phyloP scores from a whole-genome alignment of 1,140 invertebrate genomes.

The Papilio xuthus region DNA sequence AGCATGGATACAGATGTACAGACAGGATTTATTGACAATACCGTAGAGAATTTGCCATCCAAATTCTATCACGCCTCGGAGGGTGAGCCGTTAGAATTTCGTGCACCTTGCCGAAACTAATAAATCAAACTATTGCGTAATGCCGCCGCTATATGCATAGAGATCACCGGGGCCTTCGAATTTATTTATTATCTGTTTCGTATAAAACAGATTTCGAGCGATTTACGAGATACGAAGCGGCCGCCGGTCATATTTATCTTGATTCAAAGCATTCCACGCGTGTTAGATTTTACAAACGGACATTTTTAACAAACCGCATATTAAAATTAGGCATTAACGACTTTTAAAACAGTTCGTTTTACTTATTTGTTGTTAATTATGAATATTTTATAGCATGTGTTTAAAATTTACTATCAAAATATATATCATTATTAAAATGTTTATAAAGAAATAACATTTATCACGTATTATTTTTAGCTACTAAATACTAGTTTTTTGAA shows the following conservation, averaged over 20 bases:
- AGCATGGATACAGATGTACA: neutral
- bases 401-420: neutral
- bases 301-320: slow-evolving; percentile 25
- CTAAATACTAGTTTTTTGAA: neutral
- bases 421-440: slow-evolving; percentile 29
- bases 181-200: slow-evolving; percentile 65
- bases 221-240: slow-evolving; percentile 55
- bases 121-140: slow-evolving; percentile 78
- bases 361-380: slow-evolving; percentile 8
- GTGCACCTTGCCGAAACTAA: slow-evolving; percentile 72
- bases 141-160: slow-evolving; percentile 70
- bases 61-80: slow-evolving; percentile 68
- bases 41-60: slow-evolving; percentile 45
- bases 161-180: slow-evolving; percentile 54
- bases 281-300: slow-evolving; percentile 24
- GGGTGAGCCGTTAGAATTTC: slow-evolving; percentile 62
- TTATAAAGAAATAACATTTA: neutral
- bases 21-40: slow-evolving; percentile 26
- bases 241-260: slow-evolving; percentile 42
- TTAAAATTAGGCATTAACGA: slow-evolving; percentile 15
- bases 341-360: slow-evolving; percentile 5
- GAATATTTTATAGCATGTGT: neutral
- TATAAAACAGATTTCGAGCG: slow-evolving; percentile 69
- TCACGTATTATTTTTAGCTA: neutral
- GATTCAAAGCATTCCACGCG: slow-evolving; percentile 41